These are phyloP conservation scores for Nemoura dubitans DNA, from an alignment of 2,888 invertebrate genomes.

Conservation along the genomic window DNA sequence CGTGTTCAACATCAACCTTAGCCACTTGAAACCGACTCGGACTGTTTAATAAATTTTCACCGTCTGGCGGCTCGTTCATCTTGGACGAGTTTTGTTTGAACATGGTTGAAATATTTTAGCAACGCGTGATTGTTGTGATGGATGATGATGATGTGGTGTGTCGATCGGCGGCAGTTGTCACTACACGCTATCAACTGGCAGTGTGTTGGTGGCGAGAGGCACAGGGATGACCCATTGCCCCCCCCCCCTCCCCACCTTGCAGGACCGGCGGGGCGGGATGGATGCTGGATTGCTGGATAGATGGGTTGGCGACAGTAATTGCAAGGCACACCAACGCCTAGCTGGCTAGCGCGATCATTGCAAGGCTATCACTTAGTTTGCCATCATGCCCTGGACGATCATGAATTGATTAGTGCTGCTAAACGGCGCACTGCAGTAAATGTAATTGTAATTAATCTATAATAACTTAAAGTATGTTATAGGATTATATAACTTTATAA, in stretches of 20 bases:
- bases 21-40: conserved; percentile 54
- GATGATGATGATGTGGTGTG: conserved; percentile 5
- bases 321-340: too few relatives aligned
- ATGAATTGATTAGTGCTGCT: too few relatives aligned
- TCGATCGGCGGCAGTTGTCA: not conserved
- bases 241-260: not conserved
- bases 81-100: not conserved
- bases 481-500: too few relatives aligned
- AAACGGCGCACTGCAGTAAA: too few relatives aligned
- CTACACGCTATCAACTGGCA: not conserved
- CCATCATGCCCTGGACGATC: too few relatives aligned
- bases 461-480: too few relatives aligned
- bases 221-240: conserved; percentile 20
- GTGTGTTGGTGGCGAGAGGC: not conserved
- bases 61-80: not conserved
- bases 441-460: too few relatives aligned
- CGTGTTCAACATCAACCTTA: conserved; percentile 51
- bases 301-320: too few relatives aligned
- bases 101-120: not conserved
- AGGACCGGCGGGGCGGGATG: not conserved
- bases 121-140: not conserved
- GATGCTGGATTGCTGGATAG: not conserved
- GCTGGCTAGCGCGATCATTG: too few relatives aligned
- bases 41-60: conserved; percentile 32
- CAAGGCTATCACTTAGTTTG: too few relatives aligned